A percentile compares a stretch with the other conserved stretches of the same genome.
Evolutionary conservation across 2,113 vertebrate species (phyloP).

Genomic region (Pygoscelis adeliae): DNA sequence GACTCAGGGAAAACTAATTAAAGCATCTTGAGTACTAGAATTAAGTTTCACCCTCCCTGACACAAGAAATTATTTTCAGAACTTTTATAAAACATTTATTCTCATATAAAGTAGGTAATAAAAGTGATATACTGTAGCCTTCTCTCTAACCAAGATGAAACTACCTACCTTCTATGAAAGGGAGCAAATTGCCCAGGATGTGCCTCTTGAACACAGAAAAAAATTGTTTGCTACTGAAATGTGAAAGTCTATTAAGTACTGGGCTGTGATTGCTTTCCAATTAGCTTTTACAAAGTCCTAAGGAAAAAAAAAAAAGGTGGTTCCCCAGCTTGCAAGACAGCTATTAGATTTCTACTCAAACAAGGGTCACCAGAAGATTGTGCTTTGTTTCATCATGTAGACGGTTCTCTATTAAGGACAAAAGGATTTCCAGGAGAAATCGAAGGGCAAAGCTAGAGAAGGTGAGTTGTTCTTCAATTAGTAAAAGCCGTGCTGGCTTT

Average conservation of each 20-base stretch:
- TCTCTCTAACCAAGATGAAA: constrained; percentile 6
- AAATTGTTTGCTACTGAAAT: not conserved
- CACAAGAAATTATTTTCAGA: constrained; percentile 35
- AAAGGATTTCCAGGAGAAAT: not conserved
- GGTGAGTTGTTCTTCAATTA: not conserved
- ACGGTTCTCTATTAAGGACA: not conserved
- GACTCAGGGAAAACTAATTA: constrained; percentile 43
- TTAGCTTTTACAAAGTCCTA: not conserved
- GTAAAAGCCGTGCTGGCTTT: not conserved
- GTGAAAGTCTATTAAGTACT: not conserved
- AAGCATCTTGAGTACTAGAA: not conserved
- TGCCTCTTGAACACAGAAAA: not conserved
- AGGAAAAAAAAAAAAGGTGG: not conserved
- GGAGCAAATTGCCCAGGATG: not conserved
- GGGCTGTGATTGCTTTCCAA: constrained; percentile 19
- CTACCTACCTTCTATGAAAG: not conserved
- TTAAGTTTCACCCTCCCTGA: not conserved
- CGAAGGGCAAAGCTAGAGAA: not conserved
- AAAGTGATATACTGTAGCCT: not conserved
- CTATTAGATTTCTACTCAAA: not conserved
- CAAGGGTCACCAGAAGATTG: not conserved
- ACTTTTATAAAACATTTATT: constrained; percentile 43
- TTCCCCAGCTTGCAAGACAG: not conserved
- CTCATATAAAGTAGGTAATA: constrained; percentile 2
- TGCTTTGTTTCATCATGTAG: not conserved